Base-by-base conservation (phyloP, 2,113 vertebrate genomes). In the Nothocercus julius region DNA sequence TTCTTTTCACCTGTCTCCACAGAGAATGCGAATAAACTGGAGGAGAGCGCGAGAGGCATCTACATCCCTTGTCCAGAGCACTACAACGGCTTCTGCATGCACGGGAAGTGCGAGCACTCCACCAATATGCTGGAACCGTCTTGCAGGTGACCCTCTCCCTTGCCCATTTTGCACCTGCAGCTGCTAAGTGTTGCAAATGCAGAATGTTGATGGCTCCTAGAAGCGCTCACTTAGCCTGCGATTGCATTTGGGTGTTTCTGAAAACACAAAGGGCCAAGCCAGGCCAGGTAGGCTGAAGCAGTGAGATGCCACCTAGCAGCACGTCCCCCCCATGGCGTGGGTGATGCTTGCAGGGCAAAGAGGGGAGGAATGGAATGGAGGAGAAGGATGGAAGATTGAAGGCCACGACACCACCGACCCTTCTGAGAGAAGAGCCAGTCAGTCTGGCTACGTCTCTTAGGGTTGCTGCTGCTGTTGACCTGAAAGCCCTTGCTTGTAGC, bases 101-200 rank as follows among this genome's bases (percentile, higher is more conserved):
- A 99, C 6, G 99, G 99, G 93, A 99, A 99, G 96, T 99, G 99
- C 77, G 99, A 99, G 96, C 99, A 99, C 95, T 98, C 99, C 84
- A 97, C 98, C 76, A 98, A 98, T 79, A 98, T 98, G 98, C 98
- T 98, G 95, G 98, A 98, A 96, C 99, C 99, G 0, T 99, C 99
- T 74, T 99, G 99, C 99, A 99, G 99, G 99, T 99, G 98, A 97
- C 42, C 25, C 56, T 92, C 92, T 40, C 67, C 18, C 64, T 11
- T 49, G 10, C 49, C 49, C 21, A 21, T 22, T 49, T 24, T 49
- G 49, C 49, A 24, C 21, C 49, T 22, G 47, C 9, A 49, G 47
- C 47, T 49, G 47, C 45, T 20, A 19, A 22, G 21, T 22, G 49
- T 49, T 49, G 49, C 49, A 49, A 22, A 22, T 11, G 76, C 91